These are phyloP conservation scores for Aurelia sp. DNA, from an alignment of 30 jellyfish, hydroid and myxozoan genomes.

Conservation along the genomic window DNA sequence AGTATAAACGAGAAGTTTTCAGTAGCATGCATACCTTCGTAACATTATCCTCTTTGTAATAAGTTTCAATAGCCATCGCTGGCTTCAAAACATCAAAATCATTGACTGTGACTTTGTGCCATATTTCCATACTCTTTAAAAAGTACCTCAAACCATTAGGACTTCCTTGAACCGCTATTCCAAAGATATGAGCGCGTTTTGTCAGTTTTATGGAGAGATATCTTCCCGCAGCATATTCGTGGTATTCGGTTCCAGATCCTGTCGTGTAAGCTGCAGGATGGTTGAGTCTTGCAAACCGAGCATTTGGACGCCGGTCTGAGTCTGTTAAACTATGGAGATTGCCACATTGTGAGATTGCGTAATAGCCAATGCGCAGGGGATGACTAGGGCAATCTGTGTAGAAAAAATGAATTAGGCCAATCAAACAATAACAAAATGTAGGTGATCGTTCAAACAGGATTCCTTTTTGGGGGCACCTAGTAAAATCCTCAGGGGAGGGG, in stretches of 20 bases:
- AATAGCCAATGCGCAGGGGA: slow-evolving; percentile 55
- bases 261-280: slow-evolving; percentile 33
- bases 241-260: slow-evolving; percentile 25
- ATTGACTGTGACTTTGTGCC: slow-evolving; percentile 40
- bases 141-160: slow-evolving; percentile 34
- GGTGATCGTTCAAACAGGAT: not conserved
- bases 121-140: slow-evolving; percentile 51
- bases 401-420: no score
- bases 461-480: no score
- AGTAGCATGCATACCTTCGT: slow-evolving; percentile 11
- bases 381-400: slow-evolving; percentile 31
- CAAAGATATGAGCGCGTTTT: slow-evolving; percentile 39
- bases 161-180: slow-evolving; percentile 54
- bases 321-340: slow-evolving; percentile 36
- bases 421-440: not conserved
- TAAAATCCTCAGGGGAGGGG: no score
- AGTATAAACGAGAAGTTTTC: no score
- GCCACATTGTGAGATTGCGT: slow-evolving; percentile 48
- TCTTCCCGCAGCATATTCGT: slow-evolving; percentile 55
- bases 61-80: slow-evolving; percentile 5
- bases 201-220: slow-evolving; percentile 24
- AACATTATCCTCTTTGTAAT: slow-evolving; percentile 22
- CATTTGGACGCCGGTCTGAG: slow-evolving; percentile 57
- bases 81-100: slow-evolving; percentile 8
- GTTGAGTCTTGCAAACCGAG: slow-evolving; percentile 44